Percentiles rank a stretch among this genome's conserved stretches.
Evolutionary conservation across 1,140 invertebrate species (phyloP).

Genomic region (Ectropis grisescens): DNA sequence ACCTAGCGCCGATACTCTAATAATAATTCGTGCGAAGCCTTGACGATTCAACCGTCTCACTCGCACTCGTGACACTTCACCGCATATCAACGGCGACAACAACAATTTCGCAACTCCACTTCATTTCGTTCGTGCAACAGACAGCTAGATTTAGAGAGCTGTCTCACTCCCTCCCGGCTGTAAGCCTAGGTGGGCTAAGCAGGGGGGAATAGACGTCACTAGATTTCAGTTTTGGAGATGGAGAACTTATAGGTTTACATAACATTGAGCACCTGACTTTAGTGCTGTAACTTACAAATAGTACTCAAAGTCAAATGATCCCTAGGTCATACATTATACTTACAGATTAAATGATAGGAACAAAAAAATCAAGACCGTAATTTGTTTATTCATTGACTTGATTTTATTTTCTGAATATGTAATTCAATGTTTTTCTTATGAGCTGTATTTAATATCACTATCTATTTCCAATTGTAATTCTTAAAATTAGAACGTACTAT

Average conservation of each 20-base stretch:
- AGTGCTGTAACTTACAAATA: too few relatives aligned
- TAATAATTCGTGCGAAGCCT: constrained; percentile 61
- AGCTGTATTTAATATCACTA: too few relatives aligned
- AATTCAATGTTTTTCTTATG: too few relatives aligned
- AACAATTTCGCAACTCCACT: constrained; percentile 44
- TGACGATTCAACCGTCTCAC: constrained; percentile 50
- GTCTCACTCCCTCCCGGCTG: constrained; percentile 49
- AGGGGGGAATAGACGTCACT: constrained; percentile 26
- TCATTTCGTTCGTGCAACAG: constrained; percentile 25
- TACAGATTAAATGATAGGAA: too few relatives aligned
- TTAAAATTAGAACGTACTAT: too few relatives aligned
- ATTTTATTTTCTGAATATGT: too few relatives aligned
- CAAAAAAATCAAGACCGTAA: too few relatives aligned
- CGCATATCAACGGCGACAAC: constrained; percentile 34
- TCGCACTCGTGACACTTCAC: constrained; percentile 36
- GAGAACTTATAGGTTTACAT: constrained; percentile 19
- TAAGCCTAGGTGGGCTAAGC: constrained; percentile 25
- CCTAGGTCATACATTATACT: too few relatives aligned
- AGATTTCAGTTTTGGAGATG: constrained; percentile 14
- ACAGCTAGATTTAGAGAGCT: constrained; percentile 30
- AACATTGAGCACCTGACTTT: constrained; percentile 21
- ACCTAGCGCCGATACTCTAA: constrained; percentile 68
- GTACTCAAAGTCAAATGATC: too few relatives aligned
- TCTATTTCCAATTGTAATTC: too few relatives aligned
- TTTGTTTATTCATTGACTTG: too few relatives aligned